phyloP scores from a whole-genome alignment of 1,140 invertebrate genomes.

The Pogonognathellus flavescens region DNA sequence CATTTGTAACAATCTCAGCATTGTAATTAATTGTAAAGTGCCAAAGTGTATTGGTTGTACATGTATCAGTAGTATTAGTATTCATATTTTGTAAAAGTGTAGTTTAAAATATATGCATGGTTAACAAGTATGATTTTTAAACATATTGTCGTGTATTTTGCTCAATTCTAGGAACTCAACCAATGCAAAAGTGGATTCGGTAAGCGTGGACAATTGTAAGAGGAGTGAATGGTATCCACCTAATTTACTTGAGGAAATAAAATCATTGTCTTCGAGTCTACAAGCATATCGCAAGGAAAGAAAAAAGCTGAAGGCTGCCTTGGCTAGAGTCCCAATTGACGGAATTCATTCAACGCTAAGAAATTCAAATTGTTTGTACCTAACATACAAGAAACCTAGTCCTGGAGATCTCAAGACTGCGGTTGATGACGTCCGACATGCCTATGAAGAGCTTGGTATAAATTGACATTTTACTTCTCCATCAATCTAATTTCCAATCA shows the following conservation, averaged over 20 bases:
- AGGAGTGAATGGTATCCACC: not conserved
- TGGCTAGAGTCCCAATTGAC: conserved; percentile 11
- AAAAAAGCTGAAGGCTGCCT: conserved; percentile 29
- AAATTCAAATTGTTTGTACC: conserved; percentile 14
- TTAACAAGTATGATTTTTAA: no score
- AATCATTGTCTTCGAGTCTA: not conserved
- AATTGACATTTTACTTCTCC: no score
- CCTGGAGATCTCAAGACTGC: conserved; percentile 32
- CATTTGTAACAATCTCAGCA: no score
- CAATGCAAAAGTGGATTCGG: conserved; percentile 33
- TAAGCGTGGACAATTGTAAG: not conserved
- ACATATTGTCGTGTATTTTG: no score
- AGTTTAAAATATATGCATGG: no score
- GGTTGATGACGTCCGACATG: conserved; percentile 57
- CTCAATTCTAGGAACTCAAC: conserved; percentile 38
- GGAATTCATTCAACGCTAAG: conserved; percentile 37
- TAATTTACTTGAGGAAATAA: not conserved
- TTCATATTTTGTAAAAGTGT: no score
- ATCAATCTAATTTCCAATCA: no score
- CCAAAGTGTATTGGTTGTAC: no score
- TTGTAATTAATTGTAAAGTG: no score
- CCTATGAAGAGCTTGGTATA: conserved; percentile 65
- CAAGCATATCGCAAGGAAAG: conserved; percentile 26
- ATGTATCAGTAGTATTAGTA: no score
- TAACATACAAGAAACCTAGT: conserved; percentile 26